Evolutionary conservation across 2,113 vertebrate species (phyloP).

Genomic region (Semicossyphus pulcher): DNA sequence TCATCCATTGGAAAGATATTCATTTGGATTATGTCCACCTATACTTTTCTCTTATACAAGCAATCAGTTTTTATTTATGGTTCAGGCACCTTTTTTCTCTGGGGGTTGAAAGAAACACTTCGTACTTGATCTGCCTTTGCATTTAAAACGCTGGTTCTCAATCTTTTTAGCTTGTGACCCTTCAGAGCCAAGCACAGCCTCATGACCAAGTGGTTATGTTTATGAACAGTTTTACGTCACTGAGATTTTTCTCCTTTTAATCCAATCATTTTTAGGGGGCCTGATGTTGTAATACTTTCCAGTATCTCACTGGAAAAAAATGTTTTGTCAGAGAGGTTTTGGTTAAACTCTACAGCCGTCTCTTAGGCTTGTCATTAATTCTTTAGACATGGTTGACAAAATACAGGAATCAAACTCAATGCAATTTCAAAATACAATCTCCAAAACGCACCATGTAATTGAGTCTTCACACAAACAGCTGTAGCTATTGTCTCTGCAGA

Average conservation of each 20-base stretch:
- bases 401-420: too few relatives aligned
- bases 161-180: background rate
- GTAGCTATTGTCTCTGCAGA: constrained; percentile 1
- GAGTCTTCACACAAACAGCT: constrained; percentile 12
- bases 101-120: background rate
- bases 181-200: background rate
- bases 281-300: too few relatives aligned
- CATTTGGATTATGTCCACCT: background rate
- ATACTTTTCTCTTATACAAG: background rate
- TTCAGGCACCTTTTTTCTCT: background rate
- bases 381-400: too few relatives aligned
- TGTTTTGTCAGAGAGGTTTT: background rate
- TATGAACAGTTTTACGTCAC: too few relatives aligned
- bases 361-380: too few relatives aligned
- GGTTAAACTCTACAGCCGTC: too few relatives aligned
- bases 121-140: background rate
- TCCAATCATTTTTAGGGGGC: background rate
- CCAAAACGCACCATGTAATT: background rate
- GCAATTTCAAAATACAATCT: background rate
- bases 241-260: too few relatives aligned
- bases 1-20: background rate
- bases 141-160: background rate
- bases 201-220: too few relatives aligned
- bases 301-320: background rate
- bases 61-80: background rate